Percentiles rank a stretch among this genome's conserved stretches.
phyloP scores from a whole-genome alignment of 2,888 invertebrate genomes.

The Panzeria rudis region DNA sequence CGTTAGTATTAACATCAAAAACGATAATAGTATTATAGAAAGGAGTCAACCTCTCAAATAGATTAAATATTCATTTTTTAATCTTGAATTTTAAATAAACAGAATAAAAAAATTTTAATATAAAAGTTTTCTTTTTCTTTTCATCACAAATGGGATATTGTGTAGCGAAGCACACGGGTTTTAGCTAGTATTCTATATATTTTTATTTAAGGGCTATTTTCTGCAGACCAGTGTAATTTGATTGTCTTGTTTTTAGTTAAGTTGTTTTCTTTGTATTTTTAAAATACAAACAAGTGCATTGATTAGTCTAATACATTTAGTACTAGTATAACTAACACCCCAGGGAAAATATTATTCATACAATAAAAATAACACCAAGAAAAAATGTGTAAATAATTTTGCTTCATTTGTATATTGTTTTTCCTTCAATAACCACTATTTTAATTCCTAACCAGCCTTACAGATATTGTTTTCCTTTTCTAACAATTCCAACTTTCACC shows the following conservation, averaged over 20 bases:
- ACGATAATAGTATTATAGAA: too few species aligned
- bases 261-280: not conserved
- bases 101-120: too few species aligned
- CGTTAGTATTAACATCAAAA: too few species aligned
- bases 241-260: not conserved
- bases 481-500: constrained; percentile 38
- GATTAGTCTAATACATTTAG: not conserved
- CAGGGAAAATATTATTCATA: not conserved
- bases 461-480: not conserved
- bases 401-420: not conserved
- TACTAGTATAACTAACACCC: not conserved
- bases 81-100: too few species aligned
- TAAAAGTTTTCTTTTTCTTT: too few species aligned
- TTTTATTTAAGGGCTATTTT: too few species aligned
- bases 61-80: too few species aligned
- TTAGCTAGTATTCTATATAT: too few species aligned
- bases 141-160: too few species aligned
- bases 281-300: not conserved
- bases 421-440: not conserved
- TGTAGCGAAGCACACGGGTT: too few species aligned
- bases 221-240: too few species aligned
- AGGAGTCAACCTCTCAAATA: too few species aligned
- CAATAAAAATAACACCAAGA: not conserved
- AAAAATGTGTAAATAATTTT: constrained; percentile 20
- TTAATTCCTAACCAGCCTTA: not conserved